These are phyloP conservation scores for Myiothlypis coronata DNA, from an alignment of 2,797 vertebrate species.

Conservation along the genomic window DNA sequence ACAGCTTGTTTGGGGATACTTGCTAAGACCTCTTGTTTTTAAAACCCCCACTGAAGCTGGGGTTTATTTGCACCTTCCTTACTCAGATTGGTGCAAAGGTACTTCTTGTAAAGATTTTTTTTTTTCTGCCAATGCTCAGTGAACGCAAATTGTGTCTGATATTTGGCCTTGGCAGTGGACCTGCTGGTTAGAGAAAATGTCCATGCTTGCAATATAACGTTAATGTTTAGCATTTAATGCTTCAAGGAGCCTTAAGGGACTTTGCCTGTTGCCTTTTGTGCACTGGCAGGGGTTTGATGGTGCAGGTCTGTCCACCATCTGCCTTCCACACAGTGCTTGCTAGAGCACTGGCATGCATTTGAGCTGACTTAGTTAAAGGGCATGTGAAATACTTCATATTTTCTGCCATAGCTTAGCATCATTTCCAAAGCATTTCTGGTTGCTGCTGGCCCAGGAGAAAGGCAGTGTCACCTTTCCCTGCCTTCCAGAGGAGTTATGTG, in stretches of 20 bases:
- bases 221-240: neutral
- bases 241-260: neutral
- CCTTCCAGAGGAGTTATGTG: neutral
- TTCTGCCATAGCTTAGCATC: neutral
- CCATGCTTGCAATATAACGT: neutral
- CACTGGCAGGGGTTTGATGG: neutral
- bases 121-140: neutral
- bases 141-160: neutral
- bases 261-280: neutral
- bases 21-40: neutral
- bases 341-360: neutral
- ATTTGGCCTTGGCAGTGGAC: neutral
- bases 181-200: neutral
- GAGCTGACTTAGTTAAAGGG: neutral
- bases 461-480: neutral
- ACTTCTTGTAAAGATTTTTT: neutral
- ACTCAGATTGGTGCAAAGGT: neutral
- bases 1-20: neutral
- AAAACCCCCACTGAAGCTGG: neutral
- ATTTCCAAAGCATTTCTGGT: neutral
- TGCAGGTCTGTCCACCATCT: neutral
- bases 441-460: neutral
- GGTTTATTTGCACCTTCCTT: fast-evolving
- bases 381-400: neutral
- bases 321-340: neutral